Conservation (phyloP, 2,888 invertebrate species). For the Zele albiditarsus region DNA sequence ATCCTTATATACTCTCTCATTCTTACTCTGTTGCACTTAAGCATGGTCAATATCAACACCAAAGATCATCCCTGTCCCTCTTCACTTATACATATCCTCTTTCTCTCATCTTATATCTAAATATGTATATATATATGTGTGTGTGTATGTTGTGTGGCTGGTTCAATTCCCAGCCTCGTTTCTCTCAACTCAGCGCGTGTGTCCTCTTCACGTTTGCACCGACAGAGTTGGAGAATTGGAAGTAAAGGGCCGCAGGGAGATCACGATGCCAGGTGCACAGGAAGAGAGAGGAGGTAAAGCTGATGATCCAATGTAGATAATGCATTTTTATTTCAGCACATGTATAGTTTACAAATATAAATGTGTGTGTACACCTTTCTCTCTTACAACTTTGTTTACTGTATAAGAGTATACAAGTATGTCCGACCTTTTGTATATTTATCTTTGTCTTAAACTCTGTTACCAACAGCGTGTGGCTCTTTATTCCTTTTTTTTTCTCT, state of each 20-base stretch:
- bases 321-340: slow-evolving; percentile 43
- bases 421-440: slow-evolving; percentile 5
- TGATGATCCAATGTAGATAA: slow-evolving; percentile 41
- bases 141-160: not conserved
- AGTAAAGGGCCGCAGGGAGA: slow-evolving; percentile 32
- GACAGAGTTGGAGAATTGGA: slow-evolving; percentile 28
- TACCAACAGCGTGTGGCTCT: too few species aligned
- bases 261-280: slow-evolving; percentile 44
- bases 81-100: not conserved
- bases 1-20: slow-evolving; percentile 3
- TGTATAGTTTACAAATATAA: not conserved
- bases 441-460: slow-evolving; percentile 21
- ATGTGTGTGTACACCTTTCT: not conserved
- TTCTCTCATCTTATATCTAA: not conserved
- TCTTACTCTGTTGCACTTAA: slow-evolving; percentile 15
- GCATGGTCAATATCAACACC: slow-evolving; percentile 29
- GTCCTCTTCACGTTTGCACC: slow-evolving; percentile 30
- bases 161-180: slow-evolving; percentile 30
- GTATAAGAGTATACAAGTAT: slow-evolving; percentile 21
- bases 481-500: slow-evolving; percentile 20
- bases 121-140: not conserved
- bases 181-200: slow-evolving; percentile 18
- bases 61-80: slow-evolving; percentile 33
- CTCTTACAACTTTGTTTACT: slow-evolving; percentile 20
- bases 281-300: slow-evolving; percentile 22